Evolutionary conservation across 2,797 vertebrate species (phyloP).

Genomic region (Melanotaenia trifasciata): DNA sequence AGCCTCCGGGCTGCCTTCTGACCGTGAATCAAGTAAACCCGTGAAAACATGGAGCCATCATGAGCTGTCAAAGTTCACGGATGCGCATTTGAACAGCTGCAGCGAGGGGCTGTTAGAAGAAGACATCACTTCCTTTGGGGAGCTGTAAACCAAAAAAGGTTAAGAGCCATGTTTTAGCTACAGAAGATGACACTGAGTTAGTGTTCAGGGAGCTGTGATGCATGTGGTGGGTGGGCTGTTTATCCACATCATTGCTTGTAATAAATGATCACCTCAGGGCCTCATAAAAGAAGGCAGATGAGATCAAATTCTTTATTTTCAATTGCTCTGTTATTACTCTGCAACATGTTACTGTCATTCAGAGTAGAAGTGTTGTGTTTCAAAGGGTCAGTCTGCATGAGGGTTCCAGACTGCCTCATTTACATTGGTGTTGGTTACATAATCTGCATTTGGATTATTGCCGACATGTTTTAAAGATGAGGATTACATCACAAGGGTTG

Average conservation of each 20-base stretch:
- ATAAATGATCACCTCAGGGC: conserved; percentile 37
- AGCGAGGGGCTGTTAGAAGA: conserved; percentile 25
- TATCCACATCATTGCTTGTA: conserved; percentile 27
- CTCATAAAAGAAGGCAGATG: conserved; percentile 34
- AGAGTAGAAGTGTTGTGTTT: conserved; percentile 16
- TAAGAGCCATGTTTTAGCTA: conserved; percentile 25
- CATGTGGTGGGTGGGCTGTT: conserved; percentile 50
- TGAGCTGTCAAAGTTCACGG: conserved; percentile 41
- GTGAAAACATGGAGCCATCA: conserved; percentile 41
- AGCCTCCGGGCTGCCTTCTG: conserved; percentile 23
- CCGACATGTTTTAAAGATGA: conserved; percentile 65
- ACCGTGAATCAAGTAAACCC: conserved; percentile 34
- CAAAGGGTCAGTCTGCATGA: conserved; percentile 27
- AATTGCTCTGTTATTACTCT: conserved; percentile 13
- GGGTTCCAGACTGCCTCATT: conserved; percentile 32
- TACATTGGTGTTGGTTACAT: conserved; percentile 32
- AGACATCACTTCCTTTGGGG: conserved; percentile 42
- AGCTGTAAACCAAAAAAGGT: conserved; percentile 37
- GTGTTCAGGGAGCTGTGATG: neutral
- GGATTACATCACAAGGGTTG: conserved; percentile 11
- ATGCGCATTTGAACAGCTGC: conserved; percentile 53
- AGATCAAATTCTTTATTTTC: conserved; percentile 20
- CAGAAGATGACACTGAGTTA: conserved; percentile 21
- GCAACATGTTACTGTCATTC: conserved; percentile 29
- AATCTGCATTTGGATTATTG: conserved; percentile 48